phyloP scores from a whole-genome alignment of 2,888 invertebrate genomes.

The Drosophila fungiperda region DNA sequence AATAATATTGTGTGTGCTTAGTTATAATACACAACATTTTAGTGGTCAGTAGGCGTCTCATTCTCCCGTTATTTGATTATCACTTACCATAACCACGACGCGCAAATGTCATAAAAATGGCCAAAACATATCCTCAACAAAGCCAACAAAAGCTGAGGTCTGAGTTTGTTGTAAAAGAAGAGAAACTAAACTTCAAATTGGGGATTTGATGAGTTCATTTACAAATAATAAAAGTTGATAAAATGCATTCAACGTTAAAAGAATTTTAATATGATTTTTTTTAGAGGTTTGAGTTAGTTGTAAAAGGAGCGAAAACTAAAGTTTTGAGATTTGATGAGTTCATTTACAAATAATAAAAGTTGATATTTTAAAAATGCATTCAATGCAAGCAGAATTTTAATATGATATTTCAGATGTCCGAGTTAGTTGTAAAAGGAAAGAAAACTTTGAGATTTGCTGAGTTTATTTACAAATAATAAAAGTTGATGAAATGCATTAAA shows the following conservation, averaged over 20 bases:
- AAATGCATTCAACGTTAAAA: not conserved
- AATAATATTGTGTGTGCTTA: conserved; percentile 73
- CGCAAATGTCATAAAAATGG: conserved; percentile 46
- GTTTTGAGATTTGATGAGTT: too few relatives aligned
- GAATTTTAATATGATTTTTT: not conserved
- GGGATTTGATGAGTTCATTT: not conserved
- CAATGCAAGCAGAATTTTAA: not conserved
- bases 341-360: not conserved
- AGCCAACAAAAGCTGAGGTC: not conserved
- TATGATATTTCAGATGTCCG: not conserved
- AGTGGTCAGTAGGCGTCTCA: conserved; percentile 20
- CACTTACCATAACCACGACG: conserved; percentile 24
- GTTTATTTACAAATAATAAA: too few relatives aligned
- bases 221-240: not conserved
- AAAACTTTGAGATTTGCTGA: too few relatives aligned
- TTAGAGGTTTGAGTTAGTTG: too few relatives aligned
- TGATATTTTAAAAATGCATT: not conserved
- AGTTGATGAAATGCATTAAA: too few relatives aligned
- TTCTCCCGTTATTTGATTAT: conserved; percentile 55
- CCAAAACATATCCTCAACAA: not conserved
- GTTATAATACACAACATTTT: conserved; percentile 67
- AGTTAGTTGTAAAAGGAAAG: too few relatives aligned
- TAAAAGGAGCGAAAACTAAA: too few relatives aligned
- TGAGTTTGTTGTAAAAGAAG: not conserved
- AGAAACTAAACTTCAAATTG: not conserved